Evolutionary conservation across 2,113 vertebrate species (phyloP).

Genomic region (Neogale vison): DNA sequence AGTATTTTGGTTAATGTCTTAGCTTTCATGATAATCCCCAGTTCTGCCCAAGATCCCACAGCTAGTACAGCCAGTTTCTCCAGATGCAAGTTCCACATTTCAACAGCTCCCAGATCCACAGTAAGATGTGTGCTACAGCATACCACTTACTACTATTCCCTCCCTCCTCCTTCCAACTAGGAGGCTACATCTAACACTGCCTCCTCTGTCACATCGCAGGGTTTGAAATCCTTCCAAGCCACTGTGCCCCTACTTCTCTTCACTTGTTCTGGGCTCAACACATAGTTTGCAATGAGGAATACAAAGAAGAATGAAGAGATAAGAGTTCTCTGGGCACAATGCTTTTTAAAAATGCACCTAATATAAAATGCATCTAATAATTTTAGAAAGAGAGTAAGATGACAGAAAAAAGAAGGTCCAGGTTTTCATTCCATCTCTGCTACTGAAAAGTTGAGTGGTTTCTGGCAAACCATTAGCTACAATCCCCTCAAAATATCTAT

Average conservation of each 20-base stretch:
- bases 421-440: background rate
- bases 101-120: background rate
- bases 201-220: background rate
- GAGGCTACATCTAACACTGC: background rate
- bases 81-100: background rate
- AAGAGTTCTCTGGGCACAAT: background rate
- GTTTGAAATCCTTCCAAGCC: background rate
- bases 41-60: background rate
- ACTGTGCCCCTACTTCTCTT: background rate
- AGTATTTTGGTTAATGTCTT: background rate
- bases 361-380: background rate
- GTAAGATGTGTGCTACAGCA: background rate
- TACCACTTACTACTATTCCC: rapidly evolving
- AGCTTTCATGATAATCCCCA: background rate
- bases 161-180: background rate
- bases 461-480: background rate
- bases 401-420: background rate
- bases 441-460: background rate
- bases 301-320: background rate
- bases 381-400: slow-evolving; percentile 9
- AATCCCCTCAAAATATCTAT: background rate
- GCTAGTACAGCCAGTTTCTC: background rate
- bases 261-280: background rate
- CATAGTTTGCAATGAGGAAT: background rate
- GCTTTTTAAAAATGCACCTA: background rate